Conservation (phyloP, 2,797 vertebrate species). For the Syncerus caffer region DNA sequence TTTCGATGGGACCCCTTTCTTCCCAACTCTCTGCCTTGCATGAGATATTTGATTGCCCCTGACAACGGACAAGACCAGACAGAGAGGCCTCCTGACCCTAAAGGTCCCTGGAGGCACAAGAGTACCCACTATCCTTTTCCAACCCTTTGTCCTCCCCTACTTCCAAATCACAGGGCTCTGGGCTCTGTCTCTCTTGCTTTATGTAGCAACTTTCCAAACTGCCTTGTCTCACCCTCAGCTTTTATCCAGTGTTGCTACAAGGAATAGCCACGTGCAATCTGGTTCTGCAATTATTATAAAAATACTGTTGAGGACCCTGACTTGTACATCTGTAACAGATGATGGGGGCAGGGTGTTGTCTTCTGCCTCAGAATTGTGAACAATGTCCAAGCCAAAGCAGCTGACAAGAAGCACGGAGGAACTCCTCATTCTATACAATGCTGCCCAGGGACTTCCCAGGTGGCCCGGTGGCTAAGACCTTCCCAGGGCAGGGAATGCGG, state of each 20-base stretch:
- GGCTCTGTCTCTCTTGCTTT: background rate
- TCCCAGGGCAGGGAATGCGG: background rate
- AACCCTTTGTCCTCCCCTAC: background rate
- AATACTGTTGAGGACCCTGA: background rate
- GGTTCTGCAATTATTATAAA: slow-evolving; percentile 3
- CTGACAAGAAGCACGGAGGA: background rate
- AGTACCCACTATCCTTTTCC: fast-evolving
- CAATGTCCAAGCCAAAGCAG: background rate
- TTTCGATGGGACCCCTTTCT: background rate
- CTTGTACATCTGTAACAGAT: background rate
- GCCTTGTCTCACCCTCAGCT: background rate
- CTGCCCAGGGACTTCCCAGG: background rate
- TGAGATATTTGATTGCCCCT: background rate
- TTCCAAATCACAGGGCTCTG: background rate
- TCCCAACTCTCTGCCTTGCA: background rate
- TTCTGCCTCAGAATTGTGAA: background rate
- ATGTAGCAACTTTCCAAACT: background rate
- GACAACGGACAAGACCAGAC: background rate
- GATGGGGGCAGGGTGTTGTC: background rate
- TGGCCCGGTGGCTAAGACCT: background rate
- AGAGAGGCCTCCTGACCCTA: background rate
- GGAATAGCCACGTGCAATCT: background rate
- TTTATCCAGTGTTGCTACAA: background rate
- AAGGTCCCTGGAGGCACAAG: background rate
- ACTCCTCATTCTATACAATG: background rate